Conservation (phyloP, 2,888 invertebrate genomes). For the Dynastes hyllus region DNA sequence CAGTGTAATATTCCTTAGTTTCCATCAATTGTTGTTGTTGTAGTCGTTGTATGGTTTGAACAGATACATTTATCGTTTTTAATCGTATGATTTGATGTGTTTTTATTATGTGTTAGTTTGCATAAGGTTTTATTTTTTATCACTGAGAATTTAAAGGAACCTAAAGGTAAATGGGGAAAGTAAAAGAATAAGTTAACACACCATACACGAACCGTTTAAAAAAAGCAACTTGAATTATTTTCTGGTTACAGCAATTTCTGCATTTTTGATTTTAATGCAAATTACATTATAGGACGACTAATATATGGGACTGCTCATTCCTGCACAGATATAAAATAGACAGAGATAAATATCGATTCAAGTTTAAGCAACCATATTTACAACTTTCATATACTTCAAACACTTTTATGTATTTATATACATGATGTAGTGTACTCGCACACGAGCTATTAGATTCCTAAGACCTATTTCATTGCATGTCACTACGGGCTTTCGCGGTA, state of each 20-base stretch:
- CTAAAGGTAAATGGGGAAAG: slow-evolving; percentile 7
- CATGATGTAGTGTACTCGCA: neutral
- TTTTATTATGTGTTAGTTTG: neutral
- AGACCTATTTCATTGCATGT: slow-evolving; percentile 70
- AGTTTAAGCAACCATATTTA: neutral
- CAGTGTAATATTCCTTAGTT: slow-evolving; percentile 59
- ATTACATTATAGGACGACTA: neutral
- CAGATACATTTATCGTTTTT: slow-evolving; percentile 51
- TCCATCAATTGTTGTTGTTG: slow-evolving; percentile 58
- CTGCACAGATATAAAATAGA: neutral
- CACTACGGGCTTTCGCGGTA: slow-evolving; percentile 70
- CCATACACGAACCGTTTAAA: neutral
- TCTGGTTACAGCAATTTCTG: slow-evolving; percentile 53
- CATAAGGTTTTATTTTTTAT: slow-evolving; percentile 7
- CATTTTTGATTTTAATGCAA: neutral
- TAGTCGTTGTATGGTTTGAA: slow-evolving; percentile 8
- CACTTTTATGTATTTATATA: neutral
- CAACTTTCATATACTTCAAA: neutral
- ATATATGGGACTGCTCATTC: neutral
- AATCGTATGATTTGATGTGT: slow-evolving; percentile 36
- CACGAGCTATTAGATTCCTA: slow-evolving; percentile 61
- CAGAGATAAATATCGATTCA: no score
- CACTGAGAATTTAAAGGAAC: slow-evolving; percentile 24
- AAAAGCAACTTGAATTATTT: slow-evolving; percentile 34
- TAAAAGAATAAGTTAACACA: slow-evolving; percentile 5